Evolutionary conservation across 92 coral and sea anemone species (phyloP).

Genomic region (Actinostola sp.): DNA sequence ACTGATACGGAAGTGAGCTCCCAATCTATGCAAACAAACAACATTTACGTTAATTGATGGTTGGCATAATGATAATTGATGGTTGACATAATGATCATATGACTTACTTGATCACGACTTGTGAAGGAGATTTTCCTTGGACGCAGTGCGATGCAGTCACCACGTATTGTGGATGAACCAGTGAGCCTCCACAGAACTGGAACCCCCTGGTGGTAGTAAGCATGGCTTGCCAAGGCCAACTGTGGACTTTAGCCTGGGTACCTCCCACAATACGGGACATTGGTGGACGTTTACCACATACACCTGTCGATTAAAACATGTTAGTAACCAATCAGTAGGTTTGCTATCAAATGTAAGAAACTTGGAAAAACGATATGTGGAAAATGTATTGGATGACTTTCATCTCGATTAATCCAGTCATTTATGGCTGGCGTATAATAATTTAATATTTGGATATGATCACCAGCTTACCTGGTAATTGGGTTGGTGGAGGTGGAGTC

Average conservation of each 20-base stretch:
- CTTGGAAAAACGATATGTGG: no score
- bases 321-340: no score
- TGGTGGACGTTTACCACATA: conserved; percentile 18
- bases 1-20: conserved; percentile 40
- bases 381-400: no score
- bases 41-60: no score
- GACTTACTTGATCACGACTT: conserved; percentile 30
- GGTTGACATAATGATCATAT: neutral
- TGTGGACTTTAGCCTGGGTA: conserved; percentile 4
- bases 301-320: neutral
- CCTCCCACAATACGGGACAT: conserved; percentile 30
- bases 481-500: neutral
- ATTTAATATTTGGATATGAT: no score
- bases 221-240: conserved; percentile 65
- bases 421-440: no score
- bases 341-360: no score
- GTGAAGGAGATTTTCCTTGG: conserved; percentile 15
- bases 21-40: conserved; percentile 16
- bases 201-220: conserved; percentile 32
- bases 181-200: conserved; percentile 69
- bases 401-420: no score
- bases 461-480: neutral
- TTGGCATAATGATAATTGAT: neutral
- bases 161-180: conserved; percentile 55
- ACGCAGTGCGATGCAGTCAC: conserved; percentile 75